Evolutionary conservation across 2,797 vertebrate species (phyloP), one percentile per base, ranked within the genome.

Genomic region (Sebastes umbrosus): DNA sequence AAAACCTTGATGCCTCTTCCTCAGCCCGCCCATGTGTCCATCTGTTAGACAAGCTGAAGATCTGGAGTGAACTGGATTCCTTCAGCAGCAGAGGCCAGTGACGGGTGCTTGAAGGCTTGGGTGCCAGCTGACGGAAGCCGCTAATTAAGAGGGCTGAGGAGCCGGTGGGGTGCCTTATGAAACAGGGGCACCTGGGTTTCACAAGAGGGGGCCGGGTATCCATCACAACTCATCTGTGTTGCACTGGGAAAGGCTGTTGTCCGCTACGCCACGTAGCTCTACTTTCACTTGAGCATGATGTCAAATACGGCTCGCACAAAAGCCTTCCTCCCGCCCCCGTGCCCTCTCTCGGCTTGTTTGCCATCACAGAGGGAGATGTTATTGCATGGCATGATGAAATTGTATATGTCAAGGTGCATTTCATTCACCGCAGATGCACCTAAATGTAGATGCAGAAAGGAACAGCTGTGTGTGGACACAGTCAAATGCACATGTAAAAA

Each of bases 141-240:
- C 90, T 94, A 94, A 94, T 94, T 94, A 94, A 91, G 92, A 93
- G 89, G 90, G 85, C 81, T 90, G 88, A 75, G 87, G 91, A 90
- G 88, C 82, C 90, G 31, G 91, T 72, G 85, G 92, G 91, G 90
- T 54, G 88, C 80, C 89, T 91, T 86, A 92, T 92, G 88, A 93
- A 94, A 95, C 89, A 92, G 84, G 86, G 92, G 89, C 93, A 93
- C 92, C 93, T 92, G 92, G 93, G 91, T 91, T 94, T 93, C 93
- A 86, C 87, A 79, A 77, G 88, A 92, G 89, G 90, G 85, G 91
- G 92, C 77, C 31, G 81, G 86, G 86, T 81, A 90, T 82, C 89
- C 89, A 88, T 93, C 91, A 84, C 85, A 82, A 86, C 83, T 88
- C 86, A 87, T 87, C 88, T 90, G 83, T 66, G 75, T 87, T 77